Evolutionary conservation across 2,888 invertebrate species (phyloP).

Genomic region (Operophtera brumata): DNA sequence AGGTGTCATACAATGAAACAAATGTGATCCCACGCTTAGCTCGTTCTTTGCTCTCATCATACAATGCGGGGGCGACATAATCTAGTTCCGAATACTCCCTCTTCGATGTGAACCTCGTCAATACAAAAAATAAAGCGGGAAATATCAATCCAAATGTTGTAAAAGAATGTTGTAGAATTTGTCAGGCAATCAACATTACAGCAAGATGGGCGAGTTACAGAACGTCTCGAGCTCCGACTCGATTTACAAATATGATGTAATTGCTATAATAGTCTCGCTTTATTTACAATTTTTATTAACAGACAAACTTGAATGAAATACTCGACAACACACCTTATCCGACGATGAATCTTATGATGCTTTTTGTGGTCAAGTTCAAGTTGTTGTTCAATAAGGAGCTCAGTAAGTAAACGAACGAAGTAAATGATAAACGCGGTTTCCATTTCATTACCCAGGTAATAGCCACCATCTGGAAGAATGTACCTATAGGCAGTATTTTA

Average conservation of each 20-base stretch:
- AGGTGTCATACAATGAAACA: slow-evolving; percentile 51
- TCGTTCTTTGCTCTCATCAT: slow-evolving; percentile 45
- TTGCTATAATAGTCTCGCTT: slow-evolving; percentile 50
- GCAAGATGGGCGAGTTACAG: slow-evolving; percentile 14
- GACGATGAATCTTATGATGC: slow-evolving; percentile 43
- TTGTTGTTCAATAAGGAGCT: slow-evolving; percentile 12
- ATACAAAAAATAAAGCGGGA: slow-evolving; percentile 14
- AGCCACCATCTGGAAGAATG: background rate
- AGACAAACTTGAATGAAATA: slow-evolving; percentile 40
- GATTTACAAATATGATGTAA: slow-evolving; percentile 64
- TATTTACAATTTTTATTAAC: slow-evolving; percentile 68
- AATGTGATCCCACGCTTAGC: slow-evolving; percentile 52
- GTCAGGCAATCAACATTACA: slow-evolving; percentile 16
- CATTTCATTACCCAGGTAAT: background rate
- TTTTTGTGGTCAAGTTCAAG: slow-evolving; percentile 75
- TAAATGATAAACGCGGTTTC: background rate
- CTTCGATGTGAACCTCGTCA: slow-evolving; percentile 32
- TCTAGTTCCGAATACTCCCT: slow-evolving; percentile 43
- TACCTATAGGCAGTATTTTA: slow-evolving; percentile 3
- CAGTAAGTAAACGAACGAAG: background rate
- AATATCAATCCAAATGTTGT: slow-evolving; percentile 6
- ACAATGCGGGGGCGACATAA: slow-evolving; percentile 47
- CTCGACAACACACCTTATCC: slow-evolving; percentile 46
- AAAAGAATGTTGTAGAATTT: slow-evolving; percentile 25
- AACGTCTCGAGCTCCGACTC: slow-evolving; percentile 24